A percentile compares a stretch with the other conserved stretches of the same genome.
phyloP scores from a whole-genome alignment of 2,888 invertebrate species.

The Teleogryllus oceanicus region DNA sequence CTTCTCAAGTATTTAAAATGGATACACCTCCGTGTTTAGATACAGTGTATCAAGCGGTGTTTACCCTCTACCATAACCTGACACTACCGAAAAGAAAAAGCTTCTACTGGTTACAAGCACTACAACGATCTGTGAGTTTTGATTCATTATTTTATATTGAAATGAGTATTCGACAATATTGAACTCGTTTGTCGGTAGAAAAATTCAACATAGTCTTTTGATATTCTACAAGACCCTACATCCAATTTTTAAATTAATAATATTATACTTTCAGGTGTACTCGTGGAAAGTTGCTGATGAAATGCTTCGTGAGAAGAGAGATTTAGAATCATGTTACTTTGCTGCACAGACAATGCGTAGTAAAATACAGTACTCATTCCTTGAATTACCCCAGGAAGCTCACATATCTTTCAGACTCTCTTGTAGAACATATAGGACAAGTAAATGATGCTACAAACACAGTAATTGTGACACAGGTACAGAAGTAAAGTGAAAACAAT shows the following conservation, averaged over 20 bases:
- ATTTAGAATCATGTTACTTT: conserved; percentile 92
- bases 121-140: conserved; percentile 87
- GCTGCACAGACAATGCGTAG: conserved; percentile 97
- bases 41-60: conserved; percentile 72
- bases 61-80: conserved; percentile 83
- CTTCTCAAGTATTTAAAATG: conserved; percentile 45
- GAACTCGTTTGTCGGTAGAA: not conserved
- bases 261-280: conserved; percentile 69
- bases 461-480: conserved; percentile 79
- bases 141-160: not conserved
- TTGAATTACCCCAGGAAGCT: conserved; percentile 82
- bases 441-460: conserved; percentile 74
- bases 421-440: conserved; percentile 80
- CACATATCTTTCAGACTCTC: conserved; percentile 86
- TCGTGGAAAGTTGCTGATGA: conserved; percentile 98
- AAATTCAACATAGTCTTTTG: not conserved
- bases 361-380: conserved; percentile 88
- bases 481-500: conserved; percentile 20
- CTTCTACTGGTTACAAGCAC: conserved; percentile 89
- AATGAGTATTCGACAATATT: conserved; percentile 1
- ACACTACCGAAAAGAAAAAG: conserved; percentile 81
- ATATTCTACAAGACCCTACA: not conserved
- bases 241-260: not conserved
- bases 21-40: conserved; percentile 65
- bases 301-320: conserved; percentile 80